A percentile compares a stretch with the other conserved stretches of the same genome.
Evolutionary conservation across 2,888 invertebrate species (phyloP).

Genomic region (Osedax frankpressi): DNA sequence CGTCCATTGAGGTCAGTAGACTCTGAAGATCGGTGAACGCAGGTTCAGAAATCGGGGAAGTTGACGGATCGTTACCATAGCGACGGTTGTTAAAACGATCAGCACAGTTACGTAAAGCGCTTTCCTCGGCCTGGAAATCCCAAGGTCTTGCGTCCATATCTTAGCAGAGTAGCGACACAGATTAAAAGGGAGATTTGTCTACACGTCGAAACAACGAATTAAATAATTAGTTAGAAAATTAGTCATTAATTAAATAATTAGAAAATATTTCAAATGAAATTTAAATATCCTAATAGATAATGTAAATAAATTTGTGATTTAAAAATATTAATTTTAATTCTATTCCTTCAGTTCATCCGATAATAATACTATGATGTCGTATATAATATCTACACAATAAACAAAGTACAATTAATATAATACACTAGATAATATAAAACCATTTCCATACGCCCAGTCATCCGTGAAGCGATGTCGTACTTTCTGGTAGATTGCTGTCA

Average conservation of each 20-base stretch:
- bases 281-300: too few relatives aligned
- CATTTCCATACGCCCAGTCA: constrained; percentile 99
- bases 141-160: constrained; percentile 91
- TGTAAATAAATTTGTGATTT: too few relatives aligned
- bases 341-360: too few relatives aligned
- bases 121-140: constrained; percentile 93
- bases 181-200: too few relatives aligned
- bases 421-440: too few relatives aligned
- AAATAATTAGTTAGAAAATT: background rate
- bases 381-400: too few relatives aligned
- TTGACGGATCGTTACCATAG: constrained; percentile 56
- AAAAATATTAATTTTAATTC: too few relatives aligned
- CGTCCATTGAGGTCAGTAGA: constrained; percentile 52
- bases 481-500: constrained; percentile 96
- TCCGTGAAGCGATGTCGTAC: constrained; percentile 83
- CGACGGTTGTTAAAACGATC: constrained; percentile 88
- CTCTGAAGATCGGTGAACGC: constrained; percentile 71
- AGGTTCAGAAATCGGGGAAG: constrained; percentile 51
- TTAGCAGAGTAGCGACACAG: too few relatives aligned
- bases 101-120: constrained; percentile 77
- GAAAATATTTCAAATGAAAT: background rate
- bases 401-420: too few relatives aligned
- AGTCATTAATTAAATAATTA: background rate
- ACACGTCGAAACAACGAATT: too few relatives aligned
- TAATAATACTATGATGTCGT: too few relatives aligned